Base-by-base conservation (phyloP, 2,797 vertebrate genomes). In the Agapornis canus region DNA sequence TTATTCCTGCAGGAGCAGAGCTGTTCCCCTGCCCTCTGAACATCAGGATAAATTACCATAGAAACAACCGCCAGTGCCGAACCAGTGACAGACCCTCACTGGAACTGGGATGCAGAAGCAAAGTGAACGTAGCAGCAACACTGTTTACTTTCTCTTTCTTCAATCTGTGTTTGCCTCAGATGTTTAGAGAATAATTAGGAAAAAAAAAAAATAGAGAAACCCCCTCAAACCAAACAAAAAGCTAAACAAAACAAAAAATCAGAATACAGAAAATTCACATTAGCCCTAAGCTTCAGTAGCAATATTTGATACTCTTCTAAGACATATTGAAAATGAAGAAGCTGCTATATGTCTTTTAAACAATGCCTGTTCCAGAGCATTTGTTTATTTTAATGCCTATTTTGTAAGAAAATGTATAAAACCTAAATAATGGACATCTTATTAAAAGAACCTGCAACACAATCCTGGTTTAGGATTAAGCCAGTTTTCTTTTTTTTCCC, bases 111-210 rank as follows among this genome's bases (percentile, higher is more conserved):
- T 11, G 25, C 52, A 73, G 61, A 51, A 68, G 64, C 45, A 80
- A 43, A 0, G 1, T 0, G 2, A 69, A 54, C 10, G 0, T 23
- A 49, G 37, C 20, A 37, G 26, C 43, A 60, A 5, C 12, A 1
- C 20, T 19, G 1, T 29, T 70, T 49, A 47, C 19, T 59, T 49
- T 54, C 37, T 47, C 31, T 20, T 42, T 26, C 76, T 54, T 26
- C n/a, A 80, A 11, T 45, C 32, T 59, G 6, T 31, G 11, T 37
- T 79, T 78, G 11, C 47, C 25, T 61, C 2, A 1, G 32, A 88
- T 51, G 32, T 73, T 56, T 68, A 82, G 43, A 57, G 18, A 17
- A 20, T 70, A 63, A 29, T 9, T 40, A 26, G 18, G 4, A 19
- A 59, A n/a, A n/a, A 9, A 31, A 35, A 35, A 35, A 35, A 35